Percentiles rank a stretch among this genome's conserved stretches.
Evolutionary conservation across 2,888 invertebrate species (phyloP).

Genomic region (Macrophya annulata): DNA sequence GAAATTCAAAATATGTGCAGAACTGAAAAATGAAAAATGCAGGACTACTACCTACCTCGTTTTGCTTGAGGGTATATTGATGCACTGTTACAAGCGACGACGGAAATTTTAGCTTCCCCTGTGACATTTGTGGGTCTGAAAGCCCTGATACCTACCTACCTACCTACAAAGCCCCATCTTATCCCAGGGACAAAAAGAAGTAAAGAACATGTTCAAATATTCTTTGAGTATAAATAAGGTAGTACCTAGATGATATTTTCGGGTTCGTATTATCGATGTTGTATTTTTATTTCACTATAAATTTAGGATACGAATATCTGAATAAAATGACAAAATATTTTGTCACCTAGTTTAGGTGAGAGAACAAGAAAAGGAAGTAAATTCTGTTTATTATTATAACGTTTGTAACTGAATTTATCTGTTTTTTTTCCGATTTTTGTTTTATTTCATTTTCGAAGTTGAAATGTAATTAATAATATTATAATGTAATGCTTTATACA

Average conservation of each 20-base stretch:
- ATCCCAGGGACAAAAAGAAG: neutral
- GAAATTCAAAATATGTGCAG: neutral
- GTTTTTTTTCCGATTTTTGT: too few species aligned
- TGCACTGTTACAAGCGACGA: neutral
- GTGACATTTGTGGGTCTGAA: neutral
- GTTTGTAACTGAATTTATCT: too few species aligned
- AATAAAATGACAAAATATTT: too few species aligned
- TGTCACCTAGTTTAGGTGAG: too few species aligned
- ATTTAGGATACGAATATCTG: neutral
- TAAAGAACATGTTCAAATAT: constrained; percentile 3
- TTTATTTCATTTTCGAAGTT: too few species aligned
- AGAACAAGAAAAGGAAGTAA: too few species aligned
- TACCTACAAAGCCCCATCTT: neutral
- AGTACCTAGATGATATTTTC: neutral
- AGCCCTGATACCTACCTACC: neutral
- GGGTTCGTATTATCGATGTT: neutral
- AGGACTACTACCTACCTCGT: neutral
- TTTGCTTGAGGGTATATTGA: neutral
- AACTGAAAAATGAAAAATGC: neutral
- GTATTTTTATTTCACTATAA: neutral
- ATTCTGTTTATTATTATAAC: too few species aligned
- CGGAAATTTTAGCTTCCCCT: neutral
- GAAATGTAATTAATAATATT: too few species aligned
- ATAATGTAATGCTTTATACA: too few species aligned
- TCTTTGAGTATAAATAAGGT: neutral